Base-by-base conservation (phyloP, 2,888 invertebrate species). In the Orthonevra nobilis region DNA sequence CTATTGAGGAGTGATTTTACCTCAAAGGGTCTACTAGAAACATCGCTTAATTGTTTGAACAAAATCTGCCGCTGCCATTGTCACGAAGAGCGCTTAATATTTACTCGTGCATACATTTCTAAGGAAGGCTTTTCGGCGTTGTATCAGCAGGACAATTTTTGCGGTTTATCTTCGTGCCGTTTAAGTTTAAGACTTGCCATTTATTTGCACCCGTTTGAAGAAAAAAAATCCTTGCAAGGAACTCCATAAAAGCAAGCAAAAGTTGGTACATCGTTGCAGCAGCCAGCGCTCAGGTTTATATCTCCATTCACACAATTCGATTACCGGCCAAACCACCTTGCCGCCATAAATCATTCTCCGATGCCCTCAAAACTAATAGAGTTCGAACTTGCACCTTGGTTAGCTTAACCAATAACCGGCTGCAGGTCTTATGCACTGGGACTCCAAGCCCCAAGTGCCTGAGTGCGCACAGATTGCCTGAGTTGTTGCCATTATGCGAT, bases 351-450 rank as follows among this genome's bases (percentile, higher is more conserved):
- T 79, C 72, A 72, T 72, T 66, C 46, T 42, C 48, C 48, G 64
- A 66, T 72, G 60, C 72, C 60, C 72, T 70, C 66, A 79, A 79
- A 79, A 46, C 77, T 79, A 72, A 79, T 79, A 79, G 77, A 79
- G 64, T 66, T 79, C 77, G 64, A 72, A 79, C 72, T 79, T 66
- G 72, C 77, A 77, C 64, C 72, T 77, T 64, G 60, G 75, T 44
- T 32, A 30, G 32, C 50, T 12, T 23, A 20, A 46, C 9, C 52
- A 6, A 30, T 5, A 1, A 19, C 30, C 28, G 23, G 52, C 36
- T 46, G 38, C 17, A 14, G 30, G 48, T 48, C 61, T 63, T 54
- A 52, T 74, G 68, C 50, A 44, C 40, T 36, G 20, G 48, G 28
- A 30, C 7, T 38, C 44, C 69, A 75, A 75, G n/a, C 30, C 70